Evolutionary conservation across 2,888 invertebrate species (phyloP).

Genomic region (Thera britannica): DNA sequence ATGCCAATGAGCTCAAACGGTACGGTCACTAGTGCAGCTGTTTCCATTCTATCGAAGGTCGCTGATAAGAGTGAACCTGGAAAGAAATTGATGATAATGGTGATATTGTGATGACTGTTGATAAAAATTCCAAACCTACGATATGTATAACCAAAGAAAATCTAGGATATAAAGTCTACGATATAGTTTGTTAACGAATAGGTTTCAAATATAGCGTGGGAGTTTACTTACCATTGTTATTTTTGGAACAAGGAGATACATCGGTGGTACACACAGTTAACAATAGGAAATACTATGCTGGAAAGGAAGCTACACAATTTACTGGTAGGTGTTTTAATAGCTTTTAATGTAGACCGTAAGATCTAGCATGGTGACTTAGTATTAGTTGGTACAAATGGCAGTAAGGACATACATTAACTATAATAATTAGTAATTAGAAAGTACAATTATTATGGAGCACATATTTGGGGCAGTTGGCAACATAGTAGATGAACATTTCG

Average conservation of each 20-base stretch:
- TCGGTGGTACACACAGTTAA: neutral
- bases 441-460: too few relatives aligned
- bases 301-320: neutral
- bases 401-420: too few relatives aligned
- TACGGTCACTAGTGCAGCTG: conserved; percentile 88
- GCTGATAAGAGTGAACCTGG: conserved; percentile 88
- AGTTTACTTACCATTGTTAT: conserved; percentile 10
- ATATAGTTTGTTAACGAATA: neutral
- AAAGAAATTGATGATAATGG: conserved; percentile 40
- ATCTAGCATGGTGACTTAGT: too few relatives aligned
- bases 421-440: too few relatives aligned
- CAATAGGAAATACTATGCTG: neutral
- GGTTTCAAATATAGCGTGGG: neutral
- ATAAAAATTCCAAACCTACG: neutral
- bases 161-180: neutral
- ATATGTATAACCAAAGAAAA: neutral
- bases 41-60: conserved; percentile 87
- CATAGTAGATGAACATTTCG: too few relatives aligned
- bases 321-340: neutral
- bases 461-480: too few relatives aligned
- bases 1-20: conserved; percentile 87
- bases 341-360: too few relatives aligned
- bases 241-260: neutral
- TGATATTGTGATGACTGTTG: neutral
- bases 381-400: too few relatives aligned